A percentile compares a stretch with the other conserved stretches of the same genome.
phyloP scores from a whole-genome alignment of 2,113 vertebrate genomes.

The Microtus oregoni region DNA sequence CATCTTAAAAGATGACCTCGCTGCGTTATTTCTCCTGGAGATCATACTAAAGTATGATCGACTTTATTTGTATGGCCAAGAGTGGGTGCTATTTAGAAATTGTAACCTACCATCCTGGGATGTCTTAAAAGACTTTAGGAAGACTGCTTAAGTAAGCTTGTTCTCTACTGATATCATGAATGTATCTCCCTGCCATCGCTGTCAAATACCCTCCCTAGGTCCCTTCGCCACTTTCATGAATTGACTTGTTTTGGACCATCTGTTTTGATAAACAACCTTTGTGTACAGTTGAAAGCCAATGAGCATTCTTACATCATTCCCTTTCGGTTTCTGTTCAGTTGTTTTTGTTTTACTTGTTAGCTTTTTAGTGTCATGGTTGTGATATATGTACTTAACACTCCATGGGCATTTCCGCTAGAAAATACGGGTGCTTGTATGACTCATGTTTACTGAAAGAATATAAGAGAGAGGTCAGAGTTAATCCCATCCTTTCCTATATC shows the following conservation, averaged over 20 bases:
- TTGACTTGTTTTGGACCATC: neutral
- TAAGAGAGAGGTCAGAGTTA: neutral
- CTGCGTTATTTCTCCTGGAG: neutral
- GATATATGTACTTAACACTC: neutral
- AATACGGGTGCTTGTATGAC: neutral
- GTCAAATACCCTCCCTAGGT: neutral
- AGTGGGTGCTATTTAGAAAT: neutral
- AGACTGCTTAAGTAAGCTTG: neutral
- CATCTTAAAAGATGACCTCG: neutral
- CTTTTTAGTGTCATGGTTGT: neutral
- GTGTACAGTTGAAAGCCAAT: neutral
- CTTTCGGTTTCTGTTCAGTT: neutral
- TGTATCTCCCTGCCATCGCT: neutral
- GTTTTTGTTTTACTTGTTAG: neutral
- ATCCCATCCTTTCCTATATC: neutral
- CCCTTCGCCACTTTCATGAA: neutral
- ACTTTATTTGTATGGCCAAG: neutral
- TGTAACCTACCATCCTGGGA: neutral
- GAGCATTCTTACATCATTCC: neutral
- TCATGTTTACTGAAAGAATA: neutral
- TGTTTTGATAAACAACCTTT: constrained; percentile 2
- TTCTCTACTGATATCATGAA: neutral
- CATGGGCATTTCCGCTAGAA: neutral
- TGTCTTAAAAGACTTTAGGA: constrained; percentile 17
- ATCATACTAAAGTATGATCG: neutral